These are phyloP conservation scores for Nomada flava DNA, from an alignment of 2,888 invertebrate genomes.

Conservation along the genomic window DNA sequence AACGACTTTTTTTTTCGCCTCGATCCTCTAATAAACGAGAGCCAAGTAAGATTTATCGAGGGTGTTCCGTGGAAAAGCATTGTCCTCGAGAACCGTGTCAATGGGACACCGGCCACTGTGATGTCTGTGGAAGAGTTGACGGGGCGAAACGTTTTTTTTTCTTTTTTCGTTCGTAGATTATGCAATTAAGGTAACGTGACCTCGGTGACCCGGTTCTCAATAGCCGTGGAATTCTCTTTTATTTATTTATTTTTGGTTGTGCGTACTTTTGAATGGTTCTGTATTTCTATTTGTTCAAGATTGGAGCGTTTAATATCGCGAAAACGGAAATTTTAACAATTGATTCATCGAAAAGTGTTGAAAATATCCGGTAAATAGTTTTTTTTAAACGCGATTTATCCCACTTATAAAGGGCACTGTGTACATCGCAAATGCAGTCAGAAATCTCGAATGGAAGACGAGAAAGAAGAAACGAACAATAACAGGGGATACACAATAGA, in stretches of 20 bases:
- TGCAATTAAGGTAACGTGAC: slow-evolving; percentile 11
- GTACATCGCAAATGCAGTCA: not conserved
- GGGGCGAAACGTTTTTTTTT: not conserved
- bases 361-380: no score
- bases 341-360: no score
- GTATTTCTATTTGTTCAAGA: no score
- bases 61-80: slow-evolving; percentile 46
- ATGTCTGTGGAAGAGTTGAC: not conserved
- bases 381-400: no score
- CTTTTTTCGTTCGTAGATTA: not conserved
- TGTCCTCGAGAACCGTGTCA: not conserved
- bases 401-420: no score
- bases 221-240: no score
- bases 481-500: not conserved
- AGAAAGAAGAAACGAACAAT: not conserved
- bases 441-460: not conserved
- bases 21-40: slow-evolving; percentile 44
- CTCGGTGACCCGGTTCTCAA: no score
- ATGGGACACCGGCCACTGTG: not conserved
- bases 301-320: no score
- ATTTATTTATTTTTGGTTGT: no score
- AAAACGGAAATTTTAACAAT: no score
- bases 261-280: no score
- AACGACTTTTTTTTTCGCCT: slow-evolving; percentile 8
- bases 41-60: slow-evolving; percentile 61